Evolutionary conservation across 2,797 vertebrate genomes (phyloP).

Genomic region (Coregonus ussuriensis): DNA sequence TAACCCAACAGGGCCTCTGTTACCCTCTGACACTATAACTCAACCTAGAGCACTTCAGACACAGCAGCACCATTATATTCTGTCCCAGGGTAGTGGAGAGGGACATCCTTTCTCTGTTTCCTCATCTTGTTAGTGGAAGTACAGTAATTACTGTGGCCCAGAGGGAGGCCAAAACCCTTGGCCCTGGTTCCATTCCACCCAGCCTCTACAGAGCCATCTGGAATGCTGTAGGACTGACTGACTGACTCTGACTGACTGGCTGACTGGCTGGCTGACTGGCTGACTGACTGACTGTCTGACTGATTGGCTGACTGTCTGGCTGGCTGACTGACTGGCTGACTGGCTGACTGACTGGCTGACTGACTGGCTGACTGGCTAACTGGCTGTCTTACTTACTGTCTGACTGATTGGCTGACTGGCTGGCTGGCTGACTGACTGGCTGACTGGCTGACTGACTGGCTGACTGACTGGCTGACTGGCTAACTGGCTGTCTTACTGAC

Average conservation of each 20-base stretch:
- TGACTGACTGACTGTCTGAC: background rate
- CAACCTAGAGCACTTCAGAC: background rate
- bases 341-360: background rate
- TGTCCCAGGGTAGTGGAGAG: background rate
- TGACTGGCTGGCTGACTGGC: constrained; percentile 11
- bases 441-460: background rate
- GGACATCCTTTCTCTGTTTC: constrained; percentile 17
- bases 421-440: background rate
- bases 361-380: constrained; percentile 7
- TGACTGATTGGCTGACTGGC: background rate
- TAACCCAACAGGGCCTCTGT: background rate
- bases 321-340: too few relatives aligned
- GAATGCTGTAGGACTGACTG: constrained; percentile 25
- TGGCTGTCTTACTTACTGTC: background rate
- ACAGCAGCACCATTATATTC: background rate
- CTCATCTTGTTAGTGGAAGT: constrained; percentile 35
- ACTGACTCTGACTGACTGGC: background rate
- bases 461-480: too few relatives aligned
- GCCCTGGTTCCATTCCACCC: constrained; percentile 15
- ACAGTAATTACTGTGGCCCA: constrained; percentile 28
- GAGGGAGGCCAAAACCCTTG: background rate
- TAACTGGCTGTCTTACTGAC: too few relatives aligned
- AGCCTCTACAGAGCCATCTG: constrained; percentile 15
- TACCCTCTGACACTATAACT: background rate
- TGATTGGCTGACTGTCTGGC: background rate